phyloP scores from a whole-genome alignment of 2,113 vertebrate species.

The Halichoerus grypus region DNA sequence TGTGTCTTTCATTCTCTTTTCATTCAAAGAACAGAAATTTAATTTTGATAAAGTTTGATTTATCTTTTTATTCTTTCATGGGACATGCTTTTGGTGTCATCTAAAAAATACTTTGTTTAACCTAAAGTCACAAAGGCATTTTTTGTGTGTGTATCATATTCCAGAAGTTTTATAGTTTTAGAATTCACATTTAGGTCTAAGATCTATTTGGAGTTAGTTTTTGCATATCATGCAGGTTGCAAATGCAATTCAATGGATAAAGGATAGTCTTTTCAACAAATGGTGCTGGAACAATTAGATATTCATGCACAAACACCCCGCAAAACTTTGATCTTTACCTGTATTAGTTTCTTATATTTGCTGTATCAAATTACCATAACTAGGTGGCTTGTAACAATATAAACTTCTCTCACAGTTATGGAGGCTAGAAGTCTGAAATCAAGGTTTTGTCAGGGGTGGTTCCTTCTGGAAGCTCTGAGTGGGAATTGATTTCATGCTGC shows the following conservation, averaged over 20 bases:
- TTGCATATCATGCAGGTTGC: neutral
- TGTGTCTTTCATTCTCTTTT: neutral
- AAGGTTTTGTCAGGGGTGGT: neutral
- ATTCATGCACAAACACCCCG: neutral
- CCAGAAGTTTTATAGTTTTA: neutral
- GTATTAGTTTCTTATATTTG: neutral
- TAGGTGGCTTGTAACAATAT: neutral
- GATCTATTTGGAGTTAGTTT: neutral
- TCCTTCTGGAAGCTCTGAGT: neutral
- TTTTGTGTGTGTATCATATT: neutral
- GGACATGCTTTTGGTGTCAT: neutral
- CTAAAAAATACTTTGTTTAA: neutral
- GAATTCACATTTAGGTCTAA: neutral
- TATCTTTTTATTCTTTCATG: neutral
- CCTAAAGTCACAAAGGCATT: neutral
- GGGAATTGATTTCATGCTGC: neutral
- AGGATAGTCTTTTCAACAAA: neutral
- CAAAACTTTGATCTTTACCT: neutral
- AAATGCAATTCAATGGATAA: neutral
- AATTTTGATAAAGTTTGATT: constrained; percentile 23
- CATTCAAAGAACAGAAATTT: neutral
- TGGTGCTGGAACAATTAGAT: neutral
- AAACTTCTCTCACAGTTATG: neutral
- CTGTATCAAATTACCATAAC: neutral
- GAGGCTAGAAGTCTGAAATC: neutral